Percentiles rank a stretch among this genome's conserved stretches.
Conservation (phyloP, 2,113 vertebrate species). For the Pyxicephalus adspersus region DNA sequence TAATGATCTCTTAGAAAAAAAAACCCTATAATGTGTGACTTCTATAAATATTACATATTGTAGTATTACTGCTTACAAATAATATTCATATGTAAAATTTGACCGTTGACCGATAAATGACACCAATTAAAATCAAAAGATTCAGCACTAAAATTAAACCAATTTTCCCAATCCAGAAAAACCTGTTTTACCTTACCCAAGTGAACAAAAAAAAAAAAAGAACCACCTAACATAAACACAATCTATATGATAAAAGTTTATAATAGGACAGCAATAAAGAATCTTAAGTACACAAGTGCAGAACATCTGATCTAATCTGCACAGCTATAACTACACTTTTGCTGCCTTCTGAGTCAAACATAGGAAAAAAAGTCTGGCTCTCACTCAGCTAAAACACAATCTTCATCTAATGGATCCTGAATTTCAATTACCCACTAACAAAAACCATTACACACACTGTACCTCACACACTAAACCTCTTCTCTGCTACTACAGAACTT, state of each 20-base stretch:
- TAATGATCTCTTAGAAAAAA: too few relatives aligned
- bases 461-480: constrained; percentile 2
- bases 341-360: constrained; percentile 5
- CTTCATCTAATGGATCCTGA: constrained; percentile 34
- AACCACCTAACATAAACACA: background rate
- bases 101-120: too few relatives aligned
- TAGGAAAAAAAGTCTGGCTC: constrained; percentile 12
- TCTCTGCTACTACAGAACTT: constrained; percentile 28
- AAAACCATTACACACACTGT: constrained; percentile 44
- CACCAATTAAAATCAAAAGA: too few relatives aligned
- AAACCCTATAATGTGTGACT: too few relatives aligned
- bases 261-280: background rate
- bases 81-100: too few relatives aligned
- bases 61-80: too few relatives aligned
- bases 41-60: too few relatives aligned
- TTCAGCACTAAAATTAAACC: too few relatives aligned
- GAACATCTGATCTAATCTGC: background rate
- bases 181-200: background rate
- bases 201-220: background rate
- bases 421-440: constrained; percentile 51
- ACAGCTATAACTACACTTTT: background rate
- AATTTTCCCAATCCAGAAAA: background rate
- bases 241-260: background rate
- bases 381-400: constrained; percentile 46
- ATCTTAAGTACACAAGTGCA: background rate